phyloP scores from a whole-genome alignment of 2,797 vertebrate genomes.

The Martes flavigula region DNA sequence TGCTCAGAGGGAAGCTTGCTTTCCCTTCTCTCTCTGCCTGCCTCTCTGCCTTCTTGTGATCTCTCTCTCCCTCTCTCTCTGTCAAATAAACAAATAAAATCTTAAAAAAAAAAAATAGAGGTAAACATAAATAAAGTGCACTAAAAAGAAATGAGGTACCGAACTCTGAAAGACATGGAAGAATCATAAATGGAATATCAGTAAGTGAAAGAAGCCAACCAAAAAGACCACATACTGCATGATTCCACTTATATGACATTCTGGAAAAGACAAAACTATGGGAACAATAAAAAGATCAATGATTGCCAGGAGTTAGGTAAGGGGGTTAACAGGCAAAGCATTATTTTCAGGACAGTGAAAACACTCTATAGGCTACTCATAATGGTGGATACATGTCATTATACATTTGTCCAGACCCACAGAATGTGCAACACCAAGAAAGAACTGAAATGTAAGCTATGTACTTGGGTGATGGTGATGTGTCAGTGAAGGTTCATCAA shows the following conservation, averaged over 20 bases:
- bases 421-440: neutral
- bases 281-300: neutral
- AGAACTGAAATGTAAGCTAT: neutral
- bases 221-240: neutral
- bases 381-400: neutral
- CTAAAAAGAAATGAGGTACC: neutral
- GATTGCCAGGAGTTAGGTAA: neutral
- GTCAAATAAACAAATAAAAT: too few species aligned
- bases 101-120: neutral
- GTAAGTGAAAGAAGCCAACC: neutral
- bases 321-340: neutral
- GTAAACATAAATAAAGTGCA: neutral
- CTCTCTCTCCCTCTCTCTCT: too few species aligned
- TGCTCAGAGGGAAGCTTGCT: too few species aligned
- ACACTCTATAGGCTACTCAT: neutral
- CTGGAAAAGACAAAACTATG: neutral
- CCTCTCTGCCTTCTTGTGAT: too few species aligned
- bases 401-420: neutral
- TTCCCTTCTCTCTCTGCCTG: too few species aligned
- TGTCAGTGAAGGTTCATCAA: neutral
- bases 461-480: neutral
- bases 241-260: neutral
- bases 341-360: neutral
- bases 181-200: neutral
- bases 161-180: neutral